Conservation (phyloP, 64 coral and sea anemone species). For the Stichodactyla mertensii region DNA sequence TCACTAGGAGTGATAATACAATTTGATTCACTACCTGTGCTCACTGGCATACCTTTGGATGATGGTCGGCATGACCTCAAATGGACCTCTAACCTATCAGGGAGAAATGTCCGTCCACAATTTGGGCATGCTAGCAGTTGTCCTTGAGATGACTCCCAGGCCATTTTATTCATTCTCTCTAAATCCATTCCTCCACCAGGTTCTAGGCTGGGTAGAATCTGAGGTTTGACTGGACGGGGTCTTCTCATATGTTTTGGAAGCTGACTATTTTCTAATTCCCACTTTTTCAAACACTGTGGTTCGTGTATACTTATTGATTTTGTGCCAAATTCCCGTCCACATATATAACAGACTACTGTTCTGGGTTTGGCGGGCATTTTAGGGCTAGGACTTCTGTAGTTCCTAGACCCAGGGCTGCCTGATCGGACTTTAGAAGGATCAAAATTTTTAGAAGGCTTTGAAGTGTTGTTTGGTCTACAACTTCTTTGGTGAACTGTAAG, state of each 20-base stretch:
- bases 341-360: slow-evolving; percentile 94
- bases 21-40: slow-evolving; percentile 23
- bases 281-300: slow-evolving; percentile 94
- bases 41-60: slow-evolving; percentile 45
- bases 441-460: slow-evolving; percentile 71
- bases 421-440: slow-evolving; percentile 29
- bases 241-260: slow-evolving; percentile 76
- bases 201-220: slow-evolving; percentile 66
- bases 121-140: slow-evolving; percentile 85
- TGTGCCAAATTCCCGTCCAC: slow-evolving; percentile 93
- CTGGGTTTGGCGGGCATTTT: slow-evolving; percentile 66
- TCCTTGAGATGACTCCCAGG: slow-evolving; percentile 71
- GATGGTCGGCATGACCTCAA: slow-evolving; percentile 69
- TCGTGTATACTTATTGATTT: slow-evolving; percentile 96
- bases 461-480: slow-evolving; percentile 67
- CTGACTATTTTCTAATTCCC: slow-evolving; percentile 81
- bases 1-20: background rate
- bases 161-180: slow-evolving; percentile 77
- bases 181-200: slow-evolving; percentile 43
- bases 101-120: slow-evolving; percentile 90
- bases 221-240: slow-evolving; percentile 77
- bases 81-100: slow-evolving; percentile 77
- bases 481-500: slow-evolving; percentile 87
- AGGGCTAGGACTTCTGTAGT: slow-evolving; percentile 35
- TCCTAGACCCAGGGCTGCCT: slow-evolving; percentile 7